These are phyloP conservation scores for Linnaemya tessellans DNA, from an alignment of 2,888 invertebrate species.

Conservation along the genomic window DNA sequence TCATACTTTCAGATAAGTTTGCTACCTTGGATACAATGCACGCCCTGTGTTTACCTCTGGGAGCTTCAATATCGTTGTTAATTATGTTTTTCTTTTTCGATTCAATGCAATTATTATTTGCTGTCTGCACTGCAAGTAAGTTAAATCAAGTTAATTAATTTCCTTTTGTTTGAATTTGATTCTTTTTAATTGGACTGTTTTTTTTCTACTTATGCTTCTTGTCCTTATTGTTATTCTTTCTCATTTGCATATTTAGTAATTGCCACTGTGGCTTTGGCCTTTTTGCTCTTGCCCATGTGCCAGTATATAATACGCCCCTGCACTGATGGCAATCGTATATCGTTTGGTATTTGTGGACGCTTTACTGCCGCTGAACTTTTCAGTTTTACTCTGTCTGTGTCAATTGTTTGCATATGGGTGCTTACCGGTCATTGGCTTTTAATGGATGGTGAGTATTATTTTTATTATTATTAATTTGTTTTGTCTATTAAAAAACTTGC, in stretches of 20 bases:
- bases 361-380: slow-evolving; percentile 97
- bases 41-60: slow-evolving; percentile 97
- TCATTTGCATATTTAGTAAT: slow-evolving; percentile 87
- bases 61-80: slow-evolving; percentile 96
- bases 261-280: slow-evolving; percentile 97
- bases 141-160: slow-evolving; percentile 74
- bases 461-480: slow-evolving; percentile 33
- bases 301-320: slow-evolving; percentile 96
- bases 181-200: slow-evolving; percentile 46
- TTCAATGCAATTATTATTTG: slow-evolving; percentile 98
- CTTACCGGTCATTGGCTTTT: slow-evolving; percentile 98
- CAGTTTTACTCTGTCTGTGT: slow-evolving; percentile 95
- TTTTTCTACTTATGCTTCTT: slow-evolving; percentile 10
- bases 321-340: slow-evolving; percentile 92
- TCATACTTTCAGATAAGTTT: slow-evolving; percentile 86
- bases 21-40: slow-evolving; percentile 98
- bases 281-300: slow-evolving; percentile 97
- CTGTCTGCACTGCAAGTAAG: slow-evolving; percentile 98
- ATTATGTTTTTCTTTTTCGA: slow-evolving; percentile 99
- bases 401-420: slow-evolving; percentile 98
- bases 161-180: slow-evolving; percentile 15
- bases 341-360: slow-evolving; percentile 95
- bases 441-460: slow-evolving; percentile 91
- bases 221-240: slow-evolving; percentile 1
- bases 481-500: slow-evolving; percentile 30